Evolutionary conservation across 2,888 invertebrate genomes (phyloP).

Genomic region (Tromatobia lineatoria): DNA sequence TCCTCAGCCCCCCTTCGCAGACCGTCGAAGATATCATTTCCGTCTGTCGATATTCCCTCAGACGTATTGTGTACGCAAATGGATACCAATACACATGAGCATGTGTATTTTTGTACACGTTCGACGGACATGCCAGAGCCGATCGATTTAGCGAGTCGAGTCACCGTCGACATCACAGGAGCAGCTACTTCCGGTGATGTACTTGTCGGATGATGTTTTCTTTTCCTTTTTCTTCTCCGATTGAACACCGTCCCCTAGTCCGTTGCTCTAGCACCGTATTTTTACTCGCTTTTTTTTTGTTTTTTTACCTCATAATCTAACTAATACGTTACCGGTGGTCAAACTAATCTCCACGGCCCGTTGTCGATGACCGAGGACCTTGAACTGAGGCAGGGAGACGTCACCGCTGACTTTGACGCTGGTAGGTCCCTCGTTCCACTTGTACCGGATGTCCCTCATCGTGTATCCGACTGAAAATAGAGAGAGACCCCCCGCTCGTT

Average conservation of each 20-base stretch:
- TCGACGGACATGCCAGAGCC: constrained; percentile 3
- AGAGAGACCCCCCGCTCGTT: constrained; percentile 84
- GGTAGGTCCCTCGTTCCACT: constrained; percentile 98
- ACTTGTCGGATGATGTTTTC: background rate
- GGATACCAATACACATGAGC: constrained; percentile 10
- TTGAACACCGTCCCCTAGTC: constrained; percentile 9
- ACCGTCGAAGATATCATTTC: constrained; percentile 63
- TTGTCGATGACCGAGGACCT: constrained; percentile 98
- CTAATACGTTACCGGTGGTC: constrained; percentile 94
- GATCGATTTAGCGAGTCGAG: constrained; percentile 14
- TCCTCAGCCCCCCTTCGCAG: background rate
- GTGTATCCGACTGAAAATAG: constrained; percentile 96
- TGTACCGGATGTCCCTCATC: constrained; percentile 98
- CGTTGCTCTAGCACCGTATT: constrained; percentile 44
- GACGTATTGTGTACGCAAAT: constrained; percentile 29
- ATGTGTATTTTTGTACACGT: background rate
- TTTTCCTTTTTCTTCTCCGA: constrained; percentile 40
- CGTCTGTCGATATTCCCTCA: constrained; percentile 67
- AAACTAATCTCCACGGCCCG: constrained; percentile 98
- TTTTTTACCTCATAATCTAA: constrained; percentile 71
- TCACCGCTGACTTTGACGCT: constrained; percentile 98
- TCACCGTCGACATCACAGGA: background rate
- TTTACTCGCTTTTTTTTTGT: constrained; percentile 41
- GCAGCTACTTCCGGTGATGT: background rate
- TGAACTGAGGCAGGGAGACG: constrained; percentile 98